Conservation (phyloP, 2,113 vertebrate genomes). For the Todiramphus chloris region DNA sequence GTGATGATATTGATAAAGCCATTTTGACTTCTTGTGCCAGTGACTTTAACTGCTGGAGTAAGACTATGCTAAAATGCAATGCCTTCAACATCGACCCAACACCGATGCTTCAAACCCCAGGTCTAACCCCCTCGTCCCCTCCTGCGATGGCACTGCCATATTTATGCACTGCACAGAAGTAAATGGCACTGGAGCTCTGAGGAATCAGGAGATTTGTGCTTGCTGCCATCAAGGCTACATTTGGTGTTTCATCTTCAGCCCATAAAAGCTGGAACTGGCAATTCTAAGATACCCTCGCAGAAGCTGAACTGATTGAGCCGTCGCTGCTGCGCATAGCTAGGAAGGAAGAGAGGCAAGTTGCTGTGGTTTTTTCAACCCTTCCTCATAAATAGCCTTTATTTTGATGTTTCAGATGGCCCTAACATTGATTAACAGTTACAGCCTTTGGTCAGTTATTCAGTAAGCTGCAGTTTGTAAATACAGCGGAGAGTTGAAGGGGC, state of each 20-base stretch:
- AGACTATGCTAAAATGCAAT: neutral
- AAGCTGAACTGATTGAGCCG: neutral
- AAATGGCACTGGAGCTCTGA: neutral
- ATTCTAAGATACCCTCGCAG: neutral
- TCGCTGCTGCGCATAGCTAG: neutral
- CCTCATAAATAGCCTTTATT: constrained; percentile 3
- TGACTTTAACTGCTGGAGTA: neutral
- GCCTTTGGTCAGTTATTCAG: neutral
- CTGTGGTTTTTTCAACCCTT: neutral
- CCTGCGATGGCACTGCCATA: neutral
- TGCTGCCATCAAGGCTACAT: neutral
- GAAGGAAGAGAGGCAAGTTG: neutral
- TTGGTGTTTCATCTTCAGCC: constrained; percentile 8
- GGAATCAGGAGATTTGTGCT: constrained; percentile 34
- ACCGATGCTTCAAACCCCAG: neutral
- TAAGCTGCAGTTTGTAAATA: constrained; percentile 28
- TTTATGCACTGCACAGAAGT: neutral
- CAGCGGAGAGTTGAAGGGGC: neutral
- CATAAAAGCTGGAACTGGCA: neutral
- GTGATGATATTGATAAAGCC: neutral
- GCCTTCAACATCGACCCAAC: neutral
- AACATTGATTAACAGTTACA: neutral
- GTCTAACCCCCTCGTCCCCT: neutral
- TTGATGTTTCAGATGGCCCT: constrained; percentile 5
- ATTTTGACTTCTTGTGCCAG: neutral